Conservation (phyloP, 2,113 vertebrate genomes). For the Heterotis niloticus region DNA sequence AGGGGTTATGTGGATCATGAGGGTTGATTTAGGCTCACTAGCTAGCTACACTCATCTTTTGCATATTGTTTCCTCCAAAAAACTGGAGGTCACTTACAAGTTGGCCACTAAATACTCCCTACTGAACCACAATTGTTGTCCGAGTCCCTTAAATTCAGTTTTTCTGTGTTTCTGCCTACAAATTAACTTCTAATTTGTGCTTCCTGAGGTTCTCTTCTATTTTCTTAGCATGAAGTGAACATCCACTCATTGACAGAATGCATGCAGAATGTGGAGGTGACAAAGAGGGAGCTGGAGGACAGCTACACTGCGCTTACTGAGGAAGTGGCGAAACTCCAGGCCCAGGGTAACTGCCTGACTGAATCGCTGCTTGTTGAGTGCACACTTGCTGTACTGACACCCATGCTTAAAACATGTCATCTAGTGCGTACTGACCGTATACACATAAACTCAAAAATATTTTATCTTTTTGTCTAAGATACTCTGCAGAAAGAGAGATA, state of each 20-base stretch:
- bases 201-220: background rate
- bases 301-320: conserved; percentile 82
- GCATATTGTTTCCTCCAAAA: too few species aligned
- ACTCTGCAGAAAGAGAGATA: conserved; percentile 51
- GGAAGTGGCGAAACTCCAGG: conserved; percentile 81
- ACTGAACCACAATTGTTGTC: too few species aligned
- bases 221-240: conserved; percentile 82
- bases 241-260: conserved; percentile 89
- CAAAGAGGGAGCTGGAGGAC: conserved; percentile 86
- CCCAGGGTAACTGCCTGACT: conserved; percentile 68
- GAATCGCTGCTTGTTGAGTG: background rate
- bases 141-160: too few species aligned
- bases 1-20: too few species aligned
- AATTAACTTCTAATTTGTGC: background rate
- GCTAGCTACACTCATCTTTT: too few species aligned
- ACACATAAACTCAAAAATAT: background rate
- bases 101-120: too few species aligned
- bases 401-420: background rate
- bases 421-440: background rate
- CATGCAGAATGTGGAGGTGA: conserved; percentile 87
- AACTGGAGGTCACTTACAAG: too few species aligned
- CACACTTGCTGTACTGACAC: background rate
- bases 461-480: conserved; percentile 42
- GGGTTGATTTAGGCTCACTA: too few species aligned
- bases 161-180: background rate